phyloP scores from a whole-genome alignment of 2,797 vertebrate species.

The Champsocephalus gunnari region DNA sequence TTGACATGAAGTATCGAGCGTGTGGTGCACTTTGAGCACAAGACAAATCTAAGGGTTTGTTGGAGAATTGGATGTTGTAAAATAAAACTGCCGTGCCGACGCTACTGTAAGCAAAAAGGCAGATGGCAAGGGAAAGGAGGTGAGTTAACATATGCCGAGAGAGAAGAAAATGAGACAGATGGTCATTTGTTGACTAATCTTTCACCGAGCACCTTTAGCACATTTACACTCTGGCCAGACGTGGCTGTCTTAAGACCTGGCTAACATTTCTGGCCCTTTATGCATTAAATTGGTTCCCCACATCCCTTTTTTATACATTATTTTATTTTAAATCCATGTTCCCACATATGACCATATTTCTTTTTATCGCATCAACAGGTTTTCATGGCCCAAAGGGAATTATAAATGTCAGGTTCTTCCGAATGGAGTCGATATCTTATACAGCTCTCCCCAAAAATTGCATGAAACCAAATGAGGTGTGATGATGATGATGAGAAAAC shows the following conservation, averaged over 20 bases:
- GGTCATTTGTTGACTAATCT: slow-evolving; percentile 69
- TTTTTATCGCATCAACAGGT: slow-evolving; percentile 41
- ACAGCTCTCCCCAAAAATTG: slow-evolving; percentile 30
- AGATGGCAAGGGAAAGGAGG: slow-evolving; percentile 57
- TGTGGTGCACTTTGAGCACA: slow-evolving; percentile 26
- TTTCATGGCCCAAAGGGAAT: slow-evolving; percentile 28
- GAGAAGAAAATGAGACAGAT: slow-evolving; percentile 68
- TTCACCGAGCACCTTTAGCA: slow-evolving; percentile 59
- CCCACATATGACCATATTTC: slow-evolving; percentile 39
- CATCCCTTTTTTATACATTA: slow-evolving; percentile 14
- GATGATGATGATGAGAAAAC: slow-evolving; percentile 66
- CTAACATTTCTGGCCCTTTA: slow-evolving; percentile 16
- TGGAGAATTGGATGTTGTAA: slow-evolving; percentile 44
- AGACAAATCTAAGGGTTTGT: slow-evolving; percentile 31
- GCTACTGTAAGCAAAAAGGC: slow-evolving; percentile 58
- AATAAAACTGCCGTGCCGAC: slow-evolving; percentile 37
- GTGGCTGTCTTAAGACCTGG: slow-evolving; percentile 21
- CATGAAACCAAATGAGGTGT: slow-evolving; percentile 67
- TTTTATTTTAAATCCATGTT: slow-evolving; percentile 19
- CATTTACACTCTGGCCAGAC: slow-evolving; percentile 51
- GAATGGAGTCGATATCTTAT: slow-evolving; percentile 30
- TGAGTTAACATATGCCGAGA: slow-evolving; percentile 54
- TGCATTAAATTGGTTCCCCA: slow-evolving; percentile 2
- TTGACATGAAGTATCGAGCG: slow-evolving; percentile 51
- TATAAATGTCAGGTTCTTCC: slow-evolving; percentile 40